Base-by-base conservation (phyloP, 30 jellyfish, hydroid and myxozoan species). In the Clytia hemisphaerica region DNA sequence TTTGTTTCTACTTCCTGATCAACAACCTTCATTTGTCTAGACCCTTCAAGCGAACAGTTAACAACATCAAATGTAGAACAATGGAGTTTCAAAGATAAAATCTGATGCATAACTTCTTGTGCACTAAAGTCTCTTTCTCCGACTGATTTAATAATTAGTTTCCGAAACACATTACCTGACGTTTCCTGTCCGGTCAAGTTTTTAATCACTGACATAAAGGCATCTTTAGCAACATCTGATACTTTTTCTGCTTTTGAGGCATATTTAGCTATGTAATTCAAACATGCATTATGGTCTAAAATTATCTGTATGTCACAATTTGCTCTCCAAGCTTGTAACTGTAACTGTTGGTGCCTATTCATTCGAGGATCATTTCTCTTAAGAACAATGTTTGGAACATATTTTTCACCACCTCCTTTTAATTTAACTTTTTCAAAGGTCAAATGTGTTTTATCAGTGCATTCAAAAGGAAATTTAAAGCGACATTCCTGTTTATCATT, bases 91-190 rank as follows among this genome's bases (percentile, higher is more conserved):
- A 73, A 40, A 36, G 76, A 57, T 35, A 73, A 53, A 62, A 36
- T 59, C 36, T 75, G 88, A 33, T 75, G 88, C n/a, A n/a, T n/a
- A n/a, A n/a, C n/a, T n/a, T n/a, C n/a, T n/a, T n/a, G n/a, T n/a
- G n/a, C n/a, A n/a, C n/a, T n/a, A n/a, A n/a, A n/a, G n/a, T n/a
- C n/a, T n/a, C n/a, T n/a, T n/a, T n/a, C n/a, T n/a, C n/a, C 79
- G 27, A 75, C 78, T n/a, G 79, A 69, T 48, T 75, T 40, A 36
- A 75, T 75, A 54, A 60, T 60, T 33, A 75, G 60, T 61, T 75
- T 60, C 36, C 34, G 47, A 9, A 63, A 28, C 19, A 72, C 71
- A 28, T 55, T 9, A 24, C 37, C 51, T 42, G 66, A 35, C 42
- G 31, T 65, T 37, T 67, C 37, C 44, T 58, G 3, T 10, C 37